These are phyloP conservation scores for Malurus melanocephalus DNA, from an alignment of 2,113 vertebrate genomes.

Conservation along the genomic window DNA sequence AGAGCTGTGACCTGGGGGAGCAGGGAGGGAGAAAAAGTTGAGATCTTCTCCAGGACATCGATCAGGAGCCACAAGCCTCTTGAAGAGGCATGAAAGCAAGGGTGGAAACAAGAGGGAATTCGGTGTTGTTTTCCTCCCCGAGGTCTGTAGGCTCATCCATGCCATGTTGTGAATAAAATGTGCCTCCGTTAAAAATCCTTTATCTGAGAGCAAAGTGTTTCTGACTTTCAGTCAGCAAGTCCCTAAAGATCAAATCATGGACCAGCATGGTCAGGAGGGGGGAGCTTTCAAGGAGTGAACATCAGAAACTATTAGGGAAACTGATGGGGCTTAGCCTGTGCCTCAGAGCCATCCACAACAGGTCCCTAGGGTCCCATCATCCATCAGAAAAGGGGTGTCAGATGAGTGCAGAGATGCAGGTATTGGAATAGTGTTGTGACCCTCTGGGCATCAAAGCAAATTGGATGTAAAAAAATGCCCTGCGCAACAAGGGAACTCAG, in stretches of 20 bases:
- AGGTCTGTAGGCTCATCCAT: neutral
- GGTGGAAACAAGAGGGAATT: neutral
- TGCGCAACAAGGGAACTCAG: neutral
- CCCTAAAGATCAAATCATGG: neutral
- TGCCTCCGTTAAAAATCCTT: neutral
- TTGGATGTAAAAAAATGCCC: neutral
- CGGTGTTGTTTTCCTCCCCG: accelerated
- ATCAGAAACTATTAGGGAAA: conserved; percentile 33
- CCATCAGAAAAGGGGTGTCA: neutral
- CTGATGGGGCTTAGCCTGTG: neutral
- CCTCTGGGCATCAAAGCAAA: conserved; percentile 7
- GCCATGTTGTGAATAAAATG: neutral
- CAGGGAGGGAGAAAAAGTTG: neutral
- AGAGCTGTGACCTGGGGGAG: neutral
- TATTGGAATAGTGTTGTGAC: no score
- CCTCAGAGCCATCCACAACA: neutral
- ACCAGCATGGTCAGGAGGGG: accelerated
- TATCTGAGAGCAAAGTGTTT: neutral
- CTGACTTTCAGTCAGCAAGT: neutral
- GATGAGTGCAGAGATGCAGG: neutral
- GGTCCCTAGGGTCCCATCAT: neutral
- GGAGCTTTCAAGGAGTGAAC: neutral
- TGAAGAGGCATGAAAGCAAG: neutral
- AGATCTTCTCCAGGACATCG: neutral
- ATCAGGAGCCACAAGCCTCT: neutral